A percentile compares a stretch with the other conserved stretches of the same genome.
Conservation (phyloP, 37 sponge, comb jelly and placozoan species). For the Hormiphora californensis region DNA sequence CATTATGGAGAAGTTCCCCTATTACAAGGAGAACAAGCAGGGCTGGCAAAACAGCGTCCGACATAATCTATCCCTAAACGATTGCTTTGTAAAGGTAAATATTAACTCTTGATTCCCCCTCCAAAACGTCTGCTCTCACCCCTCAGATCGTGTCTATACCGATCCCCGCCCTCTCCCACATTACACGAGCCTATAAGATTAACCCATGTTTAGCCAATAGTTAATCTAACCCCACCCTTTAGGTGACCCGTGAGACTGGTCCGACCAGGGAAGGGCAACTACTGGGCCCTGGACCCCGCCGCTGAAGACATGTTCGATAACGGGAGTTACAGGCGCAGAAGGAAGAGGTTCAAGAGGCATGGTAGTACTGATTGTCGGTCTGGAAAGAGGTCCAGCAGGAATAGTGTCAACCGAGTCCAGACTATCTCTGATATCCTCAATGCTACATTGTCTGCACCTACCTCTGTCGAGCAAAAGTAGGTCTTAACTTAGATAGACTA, state of each 20-base stretch:
- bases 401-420: no score
- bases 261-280: conserved; percentile 91
- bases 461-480: no score
- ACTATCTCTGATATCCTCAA: no score
- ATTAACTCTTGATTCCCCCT: not conserved
- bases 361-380: no score
- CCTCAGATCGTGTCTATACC: not conserved
- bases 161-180: not conserved
- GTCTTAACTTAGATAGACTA: no score
- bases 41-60: conserved; percentile 93
- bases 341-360: conserved; percentile 68
- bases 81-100: conserved; percentile 78
- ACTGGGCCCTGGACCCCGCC: conserved; percentile 81
- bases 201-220: not conserved
- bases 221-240: not conserved
- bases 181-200: not conserved
- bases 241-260: conserved; percentile 17
- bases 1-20: conserved; percentile 77
- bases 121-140: no score
- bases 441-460: no score
- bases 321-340: conserved; percentile 74
- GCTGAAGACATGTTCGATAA: conserved; percentile 85
- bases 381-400: no score
- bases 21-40: conserved; percentile 88
- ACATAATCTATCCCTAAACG: conserved; percentile 83